Evolutionary conservation across 2,888 invertebrate genomes (phyloP), one percentile per base, ranked within the genome.

Genomic region (Aphelenchoides bicaudatus): DNA sequence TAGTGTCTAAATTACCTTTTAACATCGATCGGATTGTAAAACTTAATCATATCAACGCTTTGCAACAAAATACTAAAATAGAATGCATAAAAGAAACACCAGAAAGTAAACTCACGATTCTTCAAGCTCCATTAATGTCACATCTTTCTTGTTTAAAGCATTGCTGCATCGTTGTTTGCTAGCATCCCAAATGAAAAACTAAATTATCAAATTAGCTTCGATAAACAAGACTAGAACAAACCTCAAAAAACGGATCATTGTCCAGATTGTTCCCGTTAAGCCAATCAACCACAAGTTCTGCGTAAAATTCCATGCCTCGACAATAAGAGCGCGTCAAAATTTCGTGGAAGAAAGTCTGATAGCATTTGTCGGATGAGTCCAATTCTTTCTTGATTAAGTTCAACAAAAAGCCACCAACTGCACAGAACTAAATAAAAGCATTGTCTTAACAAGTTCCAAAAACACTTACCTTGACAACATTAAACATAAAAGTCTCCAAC

Each of bases 161-260:
- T 43, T 19, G 43, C 43, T 43, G 23, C 16, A 43, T 8, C 43
- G 43, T n/a, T 6, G 10, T n/a, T 25, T 43, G 8, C 21, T 25
- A 19, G 25, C 10, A n/a, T 43, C 43, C 43, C 43, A 43, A 43
- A 43, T 43, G 23, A 43, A 43, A n/a, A 43, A 43, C 43, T 43
- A n/a, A 6, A 43, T n/a, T n/a, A 10, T 8, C 34, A n/a, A 34
- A 10, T n/a, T 10, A 34, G 10, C 34, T 34, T 34, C n/a, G 34
- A 10, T 34, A 34, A 34, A n/a, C 10, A 34, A 10, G 34, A 34
- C 10, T 10, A 34, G 43, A 43, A 43, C 43, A 8, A 6, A 43
- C 43, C 43, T 43, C 43, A 6, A 43, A 43, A 43, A 21, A 43
- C 16, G 21, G 43, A 43, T 43, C 43, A 19, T 43, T 25, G 8